phyloP scores from a whole-genome alignment of 1,140 invertebrate species.

The Augochlora pura region DNA sequence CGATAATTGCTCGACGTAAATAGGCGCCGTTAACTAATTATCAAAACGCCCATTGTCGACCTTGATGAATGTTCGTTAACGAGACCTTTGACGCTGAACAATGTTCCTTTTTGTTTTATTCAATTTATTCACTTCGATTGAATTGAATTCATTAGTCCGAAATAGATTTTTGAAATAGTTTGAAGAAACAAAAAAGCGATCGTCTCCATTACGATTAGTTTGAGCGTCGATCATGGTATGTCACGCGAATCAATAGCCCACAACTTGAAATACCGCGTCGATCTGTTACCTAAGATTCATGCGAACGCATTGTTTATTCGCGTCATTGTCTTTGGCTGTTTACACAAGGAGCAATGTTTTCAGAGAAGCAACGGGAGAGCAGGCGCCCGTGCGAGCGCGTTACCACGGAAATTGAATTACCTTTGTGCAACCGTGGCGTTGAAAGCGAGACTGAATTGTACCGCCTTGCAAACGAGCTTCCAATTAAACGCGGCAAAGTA shows the following conservation, averaged over 20 bases:
- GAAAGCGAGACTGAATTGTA: conserved; percentile 41
- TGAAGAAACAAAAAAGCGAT: too few species aligned
- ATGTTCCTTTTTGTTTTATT: too few species aligned
- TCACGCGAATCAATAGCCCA: not conserved
- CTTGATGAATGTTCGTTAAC: not conserved
- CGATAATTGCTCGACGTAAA: conserved; percentile 15
- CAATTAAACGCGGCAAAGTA: conserved; percentile 49
- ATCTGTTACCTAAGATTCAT: conserved; percentile 14
- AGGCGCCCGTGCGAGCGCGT: conserved; percentile 29
- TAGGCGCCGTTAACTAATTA: conserved; percentile 7
- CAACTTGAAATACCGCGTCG: too few species aligned
- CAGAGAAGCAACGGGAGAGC: conserved; percentile 33
- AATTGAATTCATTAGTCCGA: too few species aligned
- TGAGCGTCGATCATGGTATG: too few species aligned
- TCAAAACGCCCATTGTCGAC: not conserved
- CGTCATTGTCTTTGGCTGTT: conserved; percentile 55
- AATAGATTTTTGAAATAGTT: too few species aligned
- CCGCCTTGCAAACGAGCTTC: conserved; percentile 39
- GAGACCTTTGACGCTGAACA: not conserved
- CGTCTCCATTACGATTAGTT: too few species aligned
- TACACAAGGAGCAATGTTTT: conserved; percentile 53
- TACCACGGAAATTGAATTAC: conserved; percentile 70
- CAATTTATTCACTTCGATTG: too few species aligned
- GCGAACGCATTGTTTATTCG: conserved; percentile 63
- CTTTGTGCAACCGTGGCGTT: conserved; percentile 63